A percentile compares a stretch with the other conserved stretches of the same genome.
phyloP scores from a whole-genome alignment of 2,113 vertebrate species.

The Antigone vipio region DNA sequence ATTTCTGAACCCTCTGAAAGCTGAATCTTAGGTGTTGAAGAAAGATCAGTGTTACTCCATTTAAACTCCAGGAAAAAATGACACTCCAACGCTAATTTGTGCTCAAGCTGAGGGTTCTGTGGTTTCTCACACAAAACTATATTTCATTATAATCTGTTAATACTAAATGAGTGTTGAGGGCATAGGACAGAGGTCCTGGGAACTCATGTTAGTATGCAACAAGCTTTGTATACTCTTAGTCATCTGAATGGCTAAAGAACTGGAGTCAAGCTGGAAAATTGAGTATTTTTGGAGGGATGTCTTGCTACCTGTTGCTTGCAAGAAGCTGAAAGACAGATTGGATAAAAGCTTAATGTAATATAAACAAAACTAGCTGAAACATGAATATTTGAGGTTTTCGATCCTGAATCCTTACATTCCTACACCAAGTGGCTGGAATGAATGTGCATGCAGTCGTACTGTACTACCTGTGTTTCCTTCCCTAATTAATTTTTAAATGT shows the following conservation, averaged over 20 bases:
- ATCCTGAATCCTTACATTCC: background rate
- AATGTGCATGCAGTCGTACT: background rate
- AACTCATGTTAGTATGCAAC: background rate
- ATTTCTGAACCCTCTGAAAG: background rate
- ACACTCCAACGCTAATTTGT: background rate
- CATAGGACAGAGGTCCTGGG: background rate
- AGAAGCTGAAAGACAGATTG: background rate
- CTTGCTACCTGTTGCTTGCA: background rate
- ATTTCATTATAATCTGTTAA: background rate
- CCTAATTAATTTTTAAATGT: background rate
- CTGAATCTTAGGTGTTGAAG: background rate
- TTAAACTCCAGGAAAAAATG: background rate
- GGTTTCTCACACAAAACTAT: background rate
- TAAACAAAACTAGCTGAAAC: background rate
- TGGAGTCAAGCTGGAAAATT: background rate
- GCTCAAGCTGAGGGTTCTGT: background rate
- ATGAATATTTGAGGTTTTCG: background rate
- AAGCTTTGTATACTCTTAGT: background rate
- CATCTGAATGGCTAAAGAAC: background rate
- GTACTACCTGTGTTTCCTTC: background rate
- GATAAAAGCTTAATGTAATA: background rate
- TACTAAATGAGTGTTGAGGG: background rate
- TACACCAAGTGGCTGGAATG: background rate
- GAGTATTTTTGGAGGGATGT: background rate
- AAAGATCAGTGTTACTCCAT: background rate